Conservation (phyloP, 30 jellyfish, hydroid and myxozoan genomes). For the Morbakka virulenta region DNA sequence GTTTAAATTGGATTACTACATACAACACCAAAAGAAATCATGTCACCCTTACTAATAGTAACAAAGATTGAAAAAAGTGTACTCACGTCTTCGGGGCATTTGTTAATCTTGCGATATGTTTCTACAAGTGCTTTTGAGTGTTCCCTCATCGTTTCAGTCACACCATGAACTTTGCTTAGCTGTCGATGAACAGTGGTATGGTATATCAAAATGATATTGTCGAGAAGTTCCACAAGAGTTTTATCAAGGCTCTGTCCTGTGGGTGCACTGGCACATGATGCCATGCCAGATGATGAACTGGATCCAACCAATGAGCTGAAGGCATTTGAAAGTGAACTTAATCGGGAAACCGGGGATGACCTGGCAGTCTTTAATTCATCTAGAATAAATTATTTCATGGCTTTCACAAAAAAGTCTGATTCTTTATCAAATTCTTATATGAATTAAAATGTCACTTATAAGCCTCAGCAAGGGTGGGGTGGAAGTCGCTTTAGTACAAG, state of each 20-base stretch:
- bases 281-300: slow-evolving; percentile 41
- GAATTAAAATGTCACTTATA: too few species aligned
- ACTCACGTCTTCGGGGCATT: slow-evolving; percentile 89
- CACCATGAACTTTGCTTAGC: slow-evolving; percentile 95
- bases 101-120: slow-evolving; percentile 63
- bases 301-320: slow-evolving; percentile 63
- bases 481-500: too few species aligned
- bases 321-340: slow-evolving; percentile 53
- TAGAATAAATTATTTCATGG: background rate
- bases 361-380: slow-evolving; percentile 81
- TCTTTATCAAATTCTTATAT: background rate
- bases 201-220: slow-evolving; percentile 75
- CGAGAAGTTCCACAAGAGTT: slow-evolving; percentile 77
- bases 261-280: slow-evolving; percentile 45
- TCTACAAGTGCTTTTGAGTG: slow-evolving; percentile 92
- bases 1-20: background rate
- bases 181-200: slow-evolving; percentile 90
- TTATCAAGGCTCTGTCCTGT: slow-evolving; percentile 58
- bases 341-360: slow-evolving; percentile 75
- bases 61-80: background rate
- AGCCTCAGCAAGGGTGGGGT: too few species aligned
- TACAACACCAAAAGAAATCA: background rate
- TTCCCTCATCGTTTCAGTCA: slow-evolving; percentile 92
- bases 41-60: background rate
- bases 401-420: too few species aligned